Conservation (phyloP, 2,888 invertebrate genomes). For the Chromoteleia sp. region DNA sequence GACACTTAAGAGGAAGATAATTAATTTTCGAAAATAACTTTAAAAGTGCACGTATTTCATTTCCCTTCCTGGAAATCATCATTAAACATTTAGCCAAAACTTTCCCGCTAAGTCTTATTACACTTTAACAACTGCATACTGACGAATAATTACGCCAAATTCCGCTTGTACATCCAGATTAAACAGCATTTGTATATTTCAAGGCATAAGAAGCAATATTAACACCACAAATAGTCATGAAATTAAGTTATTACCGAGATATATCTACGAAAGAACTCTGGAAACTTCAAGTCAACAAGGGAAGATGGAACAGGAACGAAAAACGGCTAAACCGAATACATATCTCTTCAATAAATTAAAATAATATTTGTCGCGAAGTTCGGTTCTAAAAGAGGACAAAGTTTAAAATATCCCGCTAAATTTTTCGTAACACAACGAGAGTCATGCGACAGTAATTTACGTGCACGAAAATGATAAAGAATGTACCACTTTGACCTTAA, state of each 20-base stretch:
- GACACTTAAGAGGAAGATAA: no score
- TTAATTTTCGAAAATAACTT: no score
- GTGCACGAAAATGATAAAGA: conserved; percentile 34
- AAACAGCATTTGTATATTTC: conserved; percentile 34
- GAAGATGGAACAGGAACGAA: background rate
- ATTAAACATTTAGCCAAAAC: conserved; percentile 24
- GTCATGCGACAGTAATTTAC: conserved; percentile 35
- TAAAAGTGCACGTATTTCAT: background rate
- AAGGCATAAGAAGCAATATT: conserved; percentile 43
- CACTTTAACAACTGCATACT: conserved; percentile 35
- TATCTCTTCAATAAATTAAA: conserved; percentile 51
- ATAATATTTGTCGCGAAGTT: conserved; percentile 52
- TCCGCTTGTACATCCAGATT: conserved; percentile 42
- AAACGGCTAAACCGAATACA: conserved; percentile 16
- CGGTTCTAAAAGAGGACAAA: conserved; percentile 8
- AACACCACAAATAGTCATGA: conserved; percentile 52
- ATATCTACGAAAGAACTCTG: conserved; percentile 40
- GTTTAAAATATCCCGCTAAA: conserved; percentile 28
- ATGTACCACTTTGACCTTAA: conserved; percentile 18
- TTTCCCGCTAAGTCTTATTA: conserved; percentile 32
- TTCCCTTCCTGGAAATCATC: background rate
- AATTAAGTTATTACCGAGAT: conserved; percentile 39
- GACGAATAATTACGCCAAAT: conserved; percentile 27
- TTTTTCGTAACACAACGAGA: conserved; percentile 41
- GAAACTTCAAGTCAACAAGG: conserved; percentile 38